Base-by-base conservation (phyloP, 1,140 invertebrate species). In the Ooceraea biroi region DNA sequence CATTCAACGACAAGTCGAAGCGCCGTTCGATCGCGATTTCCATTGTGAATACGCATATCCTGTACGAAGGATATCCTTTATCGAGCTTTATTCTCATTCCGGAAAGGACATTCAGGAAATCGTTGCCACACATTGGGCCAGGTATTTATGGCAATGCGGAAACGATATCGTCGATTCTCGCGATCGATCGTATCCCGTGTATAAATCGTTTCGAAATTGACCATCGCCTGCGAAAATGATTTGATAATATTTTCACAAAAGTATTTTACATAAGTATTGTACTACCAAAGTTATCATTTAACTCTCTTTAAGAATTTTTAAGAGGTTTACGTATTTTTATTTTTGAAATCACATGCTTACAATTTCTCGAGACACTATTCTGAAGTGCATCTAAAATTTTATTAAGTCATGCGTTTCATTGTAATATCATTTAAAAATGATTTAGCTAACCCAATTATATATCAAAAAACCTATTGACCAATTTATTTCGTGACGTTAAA, bases 121-220 rank as follows among this genome's bases (percentile, higher is more conserved):
- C 44, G n/a, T 36, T 36, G 61, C 41, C 50, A 22, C 22, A 36
- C 30, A 17, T 10, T 27, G 11, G n/a, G 41, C 52, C 74, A 77
- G 74, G 74, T 77, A 77, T 77, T 77, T 77, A 65, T 19, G 19
- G 14, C n/a, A 65, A 41, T 36, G n/a, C 8, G 4, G 52, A 50
- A 22, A 52, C 3, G 17, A 19, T 74, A 22, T 48, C 8, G 8
- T 27, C 22, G 5, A 57, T 69, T 69, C 69, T 11, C 65, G 69
- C 27, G 22, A 14, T 36, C 30, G 14, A 55, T 44, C 68, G 30
- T 8, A 63, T 30, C 25, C 19, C 14, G n/a, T 17, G 7, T 52
- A 30, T 12, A 30, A 25, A 22, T 3, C 7, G n/a, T 27, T 41
- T 7, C 3, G 25, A 12, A n/a, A 25, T 77, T 25, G n/a, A 57